A percentile compares a stretch with the other conserved stretches of the same genome.
phyloP scores from a whole-genome alignment of 2,888 invertebrate species.

The Ceramica pisi region DNA sequence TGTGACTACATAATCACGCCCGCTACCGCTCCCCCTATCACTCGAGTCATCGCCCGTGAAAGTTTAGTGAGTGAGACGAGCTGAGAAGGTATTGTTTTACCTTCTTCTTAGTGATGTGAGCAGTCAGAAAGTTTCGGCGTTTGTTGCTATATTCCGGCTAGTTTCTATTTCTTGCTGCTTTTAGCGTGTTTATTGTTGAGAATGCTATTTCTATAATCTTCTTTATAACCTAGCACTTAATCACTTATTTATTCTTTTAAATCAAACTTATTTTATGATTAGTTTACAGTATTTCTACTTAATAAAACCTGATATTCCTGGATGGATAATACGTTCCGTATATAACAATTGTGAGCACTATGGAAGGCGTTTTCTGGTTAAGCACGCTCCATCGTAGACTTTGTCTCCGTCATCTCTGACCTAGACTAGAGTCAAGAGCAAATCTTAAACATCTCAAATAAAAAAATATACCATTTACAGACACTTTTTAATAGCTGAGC shows the following conservation, averaged over 20 bases:
- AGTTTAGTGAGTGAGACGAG: conserved; percentile 24
- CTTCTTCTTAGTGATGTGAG: conserved; percentile 9
- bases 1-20: background rate
- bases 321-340: background rate
- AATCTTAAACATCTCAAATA: no score
- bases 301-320: background rate
- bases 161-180: background rate
- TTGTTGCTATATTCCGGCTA: background rate
- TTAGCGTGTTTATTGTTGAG: no score
- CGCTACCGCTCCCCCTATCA: background rate
- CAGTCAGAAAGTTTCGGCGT: conserved; percentile 13
- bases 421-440: no score
- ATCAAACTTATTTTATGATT: background rate
- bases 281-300: no score
- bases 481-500: no score
- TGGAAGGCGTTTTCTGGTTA: background rate
- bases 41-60: background rate
- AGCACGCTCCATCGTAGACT: no score
- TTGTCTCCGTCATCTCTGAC: no score
- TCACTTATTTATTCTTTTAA: background rate
- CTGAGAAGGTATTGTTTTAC: conserved; percentile 37
- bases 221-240: background rate
- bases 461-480: no score
- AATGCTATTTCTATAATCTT: background rate
- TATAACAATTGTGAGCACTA: background rate